These are phyloP conservation scores for Marisa cornuarietis DNA, from an alignment of 1,140 invertebrate species.

Conservation along the genomic window DNA sequence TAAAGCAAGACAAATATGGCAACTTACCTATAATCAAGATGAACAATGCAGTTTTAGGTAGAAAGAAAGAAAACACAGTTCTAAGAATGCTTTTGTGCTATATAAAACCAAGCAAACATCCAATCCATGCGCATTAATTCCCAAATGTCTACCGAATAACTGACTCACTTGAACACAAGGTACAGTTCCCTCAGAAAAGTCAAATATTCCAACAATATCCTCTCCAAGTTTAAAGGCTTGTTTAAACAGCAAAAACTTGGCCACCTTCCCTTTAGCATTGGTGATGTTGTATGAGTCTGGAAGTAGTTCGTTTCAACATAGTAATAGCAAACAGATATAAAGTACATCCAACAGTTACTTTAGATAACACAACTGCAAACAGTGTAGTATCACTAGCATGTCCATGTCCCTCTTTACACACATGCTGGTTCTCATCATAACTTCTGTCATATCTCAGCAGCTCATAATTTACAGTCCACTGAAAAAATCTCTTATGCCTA, in stretches of 20 bases:
- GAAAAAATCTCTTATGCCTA: too few species aligned
- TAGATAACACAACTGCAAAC: too few species aligned
- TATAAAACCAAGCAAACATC: background rate
- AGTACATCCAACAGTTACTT: too few species aligned
- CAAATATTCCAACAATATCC: constrained; percentile 95
- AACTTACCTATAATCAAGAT: too few species aligned
- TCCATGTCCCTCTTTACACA: too few species aligned
- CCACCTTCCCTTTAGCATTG: constrained; percentile 89
- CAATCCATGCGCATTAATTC: background rate
- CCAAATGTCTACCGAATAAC: background rate
- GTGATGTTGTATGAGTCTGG: constrained; percentile 95
- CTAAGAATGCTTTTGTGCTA: too few species aligned
- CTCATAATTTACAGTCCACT: too few species aligned
- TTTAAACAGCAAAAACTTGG: constrained; percentile 93
- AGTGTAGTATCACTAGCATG: too few species aligned
- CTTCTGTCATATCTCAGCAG: too few species aligned
- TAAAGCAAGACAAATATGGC: background rate
- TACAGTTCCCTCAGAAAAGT: constrained; percentile 89
- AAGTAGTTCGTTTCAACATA: constrained; percentile 27
- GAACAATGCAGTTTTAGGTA: too few species aligned
- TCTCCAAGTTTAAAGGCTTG: constrained; percentile 94
- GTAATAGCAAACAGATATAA: background rate
- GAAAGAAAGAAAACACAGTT: too few species aligned
- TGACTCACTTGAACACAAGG: constrained; percentile 87
- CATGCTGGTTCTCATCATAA: too few species aligned